A percentile compares a stretch with the other conserved stretches of the same genome.
phyloP scores from a whole-genome alignment of 2,797 vertebrate species.

The Huso huso region DNA sequence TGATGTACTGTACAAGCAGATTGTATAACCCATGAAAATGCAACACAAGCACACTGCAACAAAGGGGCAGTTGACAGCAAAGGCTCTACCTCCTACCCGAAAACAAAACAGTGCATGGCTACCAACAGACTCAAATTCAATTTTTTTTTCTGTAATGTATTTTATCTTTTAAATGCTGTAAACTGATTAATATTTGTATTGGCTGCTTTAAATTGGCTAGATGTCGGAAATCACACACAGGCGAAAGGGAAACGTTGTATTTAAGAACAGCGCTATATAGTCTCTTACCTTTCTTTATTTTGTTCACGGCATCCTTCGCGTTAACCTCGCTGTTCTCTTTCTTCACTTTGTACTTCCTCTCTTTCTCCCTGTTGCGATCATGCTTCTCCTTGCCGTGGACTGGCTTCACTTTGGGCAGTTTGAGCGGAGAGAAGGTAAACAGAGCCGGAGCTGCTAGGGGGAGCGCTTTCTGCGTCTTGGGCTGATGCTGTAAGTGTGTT shows the following conservation, averaged over 20 bases:
- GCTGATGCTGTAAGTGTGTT: conserved; percentile 36
- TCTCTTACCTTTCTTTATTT: conserved; percentile 68
- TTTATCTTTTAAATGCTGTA: neutral
- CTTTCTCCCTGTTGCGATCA: conserved; percentile 36
- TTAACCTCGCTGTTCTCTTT: conserved; percentile 64
- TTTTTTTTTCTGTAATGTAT: too few species aligned
- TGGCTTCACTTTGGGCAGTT: conserved; percentile 62
- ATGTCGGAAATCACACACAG: neutral
- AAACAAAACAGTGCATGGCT: too few species aligned
- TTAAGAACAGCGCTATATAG: too few species aligned
- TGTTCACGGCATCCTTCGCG: conserved; percentile 46
- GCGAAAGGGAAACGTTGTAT: too few species aligned
- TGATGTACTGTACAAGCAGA: too few species aligned
- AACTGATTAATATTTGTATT: neutral
- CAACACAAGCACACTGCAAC: neutral
- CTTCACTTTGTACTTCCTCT: conserved; percentile 46
- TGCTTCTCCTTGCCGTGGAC: conserved; percentile 50
- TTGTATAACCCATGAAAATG: too few species aligned
- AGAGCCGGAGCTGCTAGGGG: conserved; percentile 41
- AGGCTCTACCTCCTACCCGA: too few species aligned
- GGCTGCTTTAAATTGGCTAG: neutral
- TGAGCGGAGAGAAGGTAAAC: conserved; percentile 77
- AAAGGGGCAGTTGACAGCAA: neutral
- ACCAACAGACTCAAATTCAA: too few species aligned
- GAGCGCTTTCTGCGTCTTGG: conserved; percentile 24